Evolutionary conservation across 2,888 invertebrate genomes (phyloP).

Genomic region (Leptopilina drosophilae): DNA sequence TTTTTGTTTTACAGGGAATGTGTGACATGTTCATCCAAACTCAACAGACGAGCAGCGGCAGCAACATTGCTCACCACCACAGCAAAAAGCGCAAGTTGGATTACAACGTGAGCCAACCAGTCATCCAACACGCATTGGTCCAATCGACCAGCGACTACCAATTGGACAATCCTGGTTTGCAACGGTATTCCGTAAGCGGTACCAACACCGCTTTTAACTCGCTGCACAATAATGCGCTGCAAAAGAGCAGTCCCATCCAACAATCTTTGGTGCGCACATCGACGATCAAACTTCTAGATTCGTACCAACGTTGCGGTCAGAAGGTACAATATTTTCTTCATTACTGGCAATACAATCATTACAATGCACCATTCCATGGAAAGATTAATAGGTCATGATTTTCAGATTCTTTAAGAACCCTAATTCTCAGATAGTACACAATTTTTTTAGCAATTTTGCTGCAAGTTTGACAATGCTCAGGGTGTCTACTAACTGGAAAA

Average conservation of each 20-base stretch:
- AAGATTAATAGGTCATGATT: too few species aligned
- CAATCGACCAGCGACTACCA: conserved; percentile 76
- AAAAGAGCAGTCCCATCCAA: conserved; percentile 77
- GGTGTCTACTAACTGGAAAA: too few species aligned
- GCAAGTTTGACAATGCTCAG: too few species aligned
- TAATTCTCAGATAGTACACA: too few species aligned
- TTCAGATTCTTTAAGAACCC: too few species aligned
- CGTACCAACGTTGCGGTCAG: conserved; percentile 82
- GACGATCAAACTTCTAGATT: conserved; percentile 83
- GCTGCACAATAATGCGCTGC: conserved; percentile 76
- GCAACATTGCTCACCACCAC: conserved; percentile 75
- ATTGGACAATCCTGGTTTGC: conserved; percentile 76
- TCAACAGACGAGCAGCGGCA: conserved; percentile 79
- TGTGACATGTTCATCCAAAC: conserved; percentile 91
- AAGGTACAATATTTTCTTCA: conserved; percentile 77
- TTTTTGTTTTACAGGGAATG: conserved; percentile 82
- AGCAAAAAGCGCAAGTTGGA: conserved; percentile 78
- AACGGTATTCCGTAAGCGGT: conserved; percentile 73
- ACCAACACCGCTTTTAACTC: conserved; percentile 72
- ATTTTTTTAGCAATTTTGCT: too few species aligned
- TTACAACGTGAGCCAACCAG: conserved; percentile 75
- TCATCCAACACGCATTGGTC: conserved; percentile 75
- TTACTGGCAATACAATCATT: too few species aligned
- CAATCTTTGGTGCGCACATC: conserved; percentile 83
- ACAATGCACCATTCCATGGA: too few species aligned